A percentile compares a stretch with the other conserved stretches of the same genome.
Evolutionary conservation across 2,113 vertebrate genomes (phyloP).

Genomic region (Theristicus caerulescens): DNA sequence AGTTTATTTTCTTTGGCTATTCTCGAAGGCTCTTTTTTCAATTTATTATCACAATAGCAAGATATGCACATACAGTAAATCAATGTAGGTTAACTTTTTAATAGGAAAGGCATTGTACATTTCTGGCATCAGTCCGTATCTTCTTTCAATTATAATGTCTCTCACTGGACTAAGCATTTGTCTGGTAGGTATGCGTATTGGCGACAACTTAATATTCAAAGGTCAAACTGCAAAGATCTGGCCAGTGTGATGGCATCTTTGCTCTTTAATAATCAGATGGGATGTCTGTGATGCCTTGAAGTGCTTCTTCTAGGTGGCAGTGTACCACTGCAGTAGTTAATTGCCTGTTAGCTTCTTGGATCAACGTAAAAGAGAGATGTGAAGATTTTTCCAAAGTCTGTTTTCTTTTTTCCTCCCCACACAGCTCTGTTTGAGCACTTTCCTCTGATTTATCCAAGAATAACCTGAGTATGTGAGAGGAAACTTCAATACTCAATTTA

Average conservation of each 20-base stretch:
- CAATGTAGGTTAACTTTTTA: conserved; percentile 36
- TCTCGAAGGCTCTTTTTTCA: conserved; percentile 22
- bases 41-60: conserved; percentile 44
- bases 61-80: conserved; percentile 12
- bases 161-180: conserved; percentile 30
- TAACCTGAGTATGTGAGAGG: conserved; percentile 15
- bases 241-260: conserved; percentile 19
- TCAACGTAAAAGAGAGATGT: conserved; percentile 52
- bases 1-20: background rate
- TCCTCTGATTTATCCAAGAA: conserved; percentile 50
- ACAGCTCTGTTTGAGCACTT: conserved; percentile 30
- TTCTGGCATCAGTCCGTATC: background rate
- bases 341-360: conserved; percentile 56
- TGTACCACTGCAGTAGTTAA: conserved; percentile 47
- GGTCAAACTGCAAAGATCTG: conserved; percentile 45
- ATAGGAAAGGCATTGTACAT: background rate
- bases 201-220: conserved; percentile 50
- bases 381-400: conserved; percentile 39
- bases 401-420: background rate
- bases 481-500: conserved; percentile 28
- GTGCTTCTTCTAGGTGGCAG: conserved; percentile 49
- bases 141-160: conserved; percentile 44
- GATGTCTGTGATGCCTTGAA: conserved; percentile 45
- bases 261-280: conserved; percentile 55
- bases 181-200: background rate